Percentiles rank a stretch among this genome's conserved stretches.
phyloP scores from a whole-genome alignment of 2,797 vertebrate species.

The Hypotaenidia okinawae region DNA sequence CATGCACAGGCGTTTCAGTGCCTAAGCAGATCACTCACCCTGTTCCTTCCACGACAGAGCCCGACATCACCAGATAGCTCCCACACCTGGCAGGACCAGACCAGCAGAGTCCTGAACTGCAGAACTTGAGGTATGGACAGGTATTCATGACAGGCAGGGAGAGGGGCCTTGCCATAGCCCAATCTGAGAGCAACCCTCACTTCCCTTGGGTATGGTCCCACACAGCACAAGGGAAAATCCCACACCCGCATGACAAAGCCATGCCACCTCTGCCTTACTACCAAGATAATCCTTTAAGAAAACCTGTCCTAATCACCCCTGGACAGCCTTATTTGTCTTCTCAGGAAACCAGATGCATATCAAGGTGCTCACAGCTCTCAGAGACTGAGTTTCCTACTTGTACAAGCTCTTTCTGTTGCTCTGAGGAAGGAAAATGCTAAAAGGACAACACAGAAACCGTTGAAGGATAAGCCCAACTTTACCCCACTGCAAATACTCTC shows the following conservation, averaged over 20 bases:
- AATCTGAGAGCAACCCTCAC: neutral
- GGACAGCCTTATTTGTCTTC: neutral
- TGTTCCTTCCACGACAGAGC: neutral
- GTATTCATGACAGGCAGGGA: neutral
- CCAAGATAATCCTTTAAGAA: neutral
- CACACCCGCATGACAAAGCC: accelerated
- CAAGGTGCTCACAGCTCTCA: neutral
- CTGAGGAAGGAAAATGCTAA: neutral
- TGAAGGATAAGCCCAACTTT: neutral
- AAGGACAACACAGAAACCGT: neutral
- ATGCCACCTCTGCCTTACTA: neutral
- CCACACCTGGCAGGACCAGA: neutral
- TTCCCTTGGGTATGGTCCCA: neutral
- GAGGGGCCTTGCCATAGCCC: neutral
- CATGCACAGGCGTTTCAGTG: accelerated
- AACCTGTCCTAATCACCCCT: neutral
- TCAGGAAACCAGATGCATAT: neutral
- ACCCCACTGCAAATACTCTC: neutral
- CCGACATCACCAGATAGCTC: neutral
- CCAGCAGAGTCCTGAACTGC: neutral
- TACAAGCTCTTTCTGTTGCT: neutral
- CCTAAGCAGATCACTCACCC: neutral
- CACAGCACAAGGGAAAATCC: neutral
- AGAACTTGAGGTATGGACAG: neutral
- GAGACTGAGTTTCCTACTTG: accelerated